Evolutionary conservation across 2,797 vertebrate species (phyloP).

Genomic region (Percopsis omiscomaycus): DNA sequence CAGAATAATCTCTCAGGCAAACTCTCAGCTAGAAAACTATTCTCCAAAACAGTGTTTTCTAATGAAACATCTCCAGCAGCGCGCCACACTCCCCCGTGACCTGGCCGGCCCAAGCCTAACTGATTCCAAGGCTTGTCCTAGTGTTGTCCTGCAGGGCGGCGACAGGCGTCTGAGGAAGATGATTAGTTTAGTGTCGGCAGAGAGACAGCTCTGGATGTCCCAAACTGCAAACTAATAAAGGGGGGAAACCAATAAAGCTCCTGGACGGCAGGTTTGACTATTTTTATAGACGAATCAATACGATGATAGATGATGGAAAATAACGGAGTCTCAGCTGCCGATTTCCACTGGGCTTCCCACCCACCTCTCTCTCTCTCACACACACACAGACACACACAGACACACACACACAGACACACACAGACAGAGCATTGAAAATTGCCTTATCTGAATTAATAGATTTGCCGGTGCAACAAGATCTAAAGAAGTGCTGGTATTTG

Average conservation of each 20-base stretch:
- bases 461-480: constrained; percentile 19
- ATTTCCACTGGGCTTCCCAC: constrained; percentile 61
- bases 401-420: constrained; percentile 6
- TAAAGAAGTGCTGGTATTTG: constrained; percentile 29
- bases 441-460: constrained; percentile 39
- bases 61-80: constrained; percentile 18
- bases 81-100: constrained; percentile 44
- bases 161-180: constrained; percentile 73
- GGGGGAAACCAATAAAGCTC: constrained; percentile 76
- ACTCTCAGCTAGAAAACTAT: not conserved
- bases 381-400: not conserved
- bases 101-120: constrained; percentile 54
- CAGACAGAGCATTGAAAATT: constrained; percentile 10
- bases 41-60: constrained; percentile 1
- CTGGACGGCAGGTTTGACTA: constrained; percentile 76
- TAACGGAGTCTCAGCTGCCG: constrained; percentile 67
- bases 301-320: constrained; percentile 79
- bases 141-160: constrained; percentile 71
- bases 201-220: constrained; percentile 74
- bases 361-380: not conserved
- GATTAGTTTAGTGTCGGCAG: constrained; percentile 72
- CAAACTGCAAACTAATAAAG: constrained; percentile 79
- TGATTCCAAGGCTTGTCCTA: constrained; percentile 73
- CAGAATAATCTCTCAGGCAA: not conserved
- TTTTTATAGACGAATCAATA: constrained; percentile 81